phyloP scores from a whole-genome alignment of 1,140 invertebrate species.

The Drosophila truncata region DNA sequence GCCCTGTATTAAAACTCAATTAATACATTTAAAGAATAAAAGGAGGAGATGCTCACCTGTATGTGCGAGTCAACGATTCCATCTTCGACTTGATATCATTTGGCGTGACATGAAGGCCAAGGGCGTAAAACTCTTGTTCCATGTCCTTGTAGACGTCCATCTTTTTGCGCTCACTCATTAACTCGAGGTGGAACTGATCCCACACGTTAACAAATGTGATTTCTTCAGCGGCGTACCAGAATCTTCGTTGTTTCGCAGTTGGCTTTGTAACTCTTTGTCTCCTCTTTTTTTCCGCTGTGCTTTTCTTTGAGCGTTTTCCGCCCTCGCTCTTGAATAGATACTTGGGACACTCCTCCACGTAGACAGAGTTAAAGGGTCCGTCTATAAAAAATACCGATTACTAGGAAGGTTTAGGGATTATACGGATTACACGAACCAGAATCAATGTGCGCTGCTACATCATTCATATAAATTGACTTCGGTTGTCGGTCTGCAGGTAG shows the following conservation, averaged over 20 bases:
- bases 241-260: not conserved
- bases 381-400: not conserved
- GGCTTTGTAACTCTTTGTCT: not conserved
- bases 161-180: conserved; percentile 23
- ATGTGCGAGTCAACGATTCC: conserved; percentile 34
- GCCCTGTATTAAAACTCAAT: conserved; percentile 1
- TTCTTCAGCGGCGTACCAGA: conserved; percentile 31
- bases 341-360: conserved; percentile 11
- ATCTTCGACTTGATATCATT: conserved; percentile 39
- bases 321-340: conserved; percentile 20
- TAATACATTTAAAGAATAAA: not conserved
- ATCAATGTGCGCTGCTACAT: not conserved
- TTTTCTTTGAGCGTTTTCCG: not conserved
- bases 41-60: conserved; percentile 17
- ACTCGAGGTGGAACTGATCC: conserved; percentile 13
- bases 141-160: conserved; percentile 36
- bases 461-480: conserved; percentile 10
- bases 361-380: conserved; percentile 11
- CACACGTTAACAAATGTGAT: conserved; percentile 31
- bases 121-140: not conserved
- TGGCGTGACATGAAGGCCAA: conserved; percentile 7
- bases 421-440: not conserved
- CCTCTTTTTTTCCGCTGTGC: not conserved
- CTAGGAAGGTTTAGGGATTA: not conserved
- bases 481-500: conserved; percentile 1